Evolutionary conservation across 2,797 vertebrate genomes (phyloP), one percentile per base, ranked within the genome.

Genomic region (Champsocephalus gunnari): DNA sequence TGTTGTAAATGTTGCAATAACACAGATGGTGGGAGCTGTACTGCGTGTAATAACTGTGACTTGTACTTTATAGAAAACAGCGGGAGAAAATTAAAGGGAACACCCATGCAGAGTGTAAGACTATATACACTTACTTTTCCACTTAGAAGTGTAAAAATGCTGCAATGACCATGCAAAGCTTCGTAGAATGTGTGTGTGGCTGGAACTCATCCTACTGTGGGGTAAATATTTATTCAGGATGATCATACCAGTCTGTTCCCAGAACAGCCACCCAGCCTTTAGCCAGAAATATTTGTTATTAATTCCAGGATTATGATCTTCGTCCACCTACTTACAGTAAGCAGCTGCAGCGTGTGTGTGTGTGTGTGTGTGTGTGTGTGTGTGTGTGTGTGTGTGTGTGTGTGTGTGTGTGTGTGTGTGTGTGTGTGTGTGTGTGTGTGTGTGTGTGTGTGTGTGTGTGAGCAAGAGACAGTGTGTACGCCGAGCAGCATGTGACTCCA

Each of bases 241-340:
- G 74, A 77, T 83, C 81, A 75, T 66, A 84, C 72, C 73, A 24
- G 70, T 58, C 73, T 28, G 62, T 92, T 92, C 87, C 87, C 78
- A 80, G 78, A 89, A 88, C 66, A 82, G 63, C 86, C 84, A 70
- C 80, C 71, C 71, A 73, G 76, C 80, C 63, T 81, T 85, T 61
- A 77, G 71, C 76, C 66, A 41, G 49, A 85, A 85, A 61, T 87
- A 86, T 92, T 90, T 93, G 87, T 91, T 93, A 84, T 92, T 85
- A 88, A 90, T 84, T 89, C 85, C 77, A 71, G 61, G 83, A 83
- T 88, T 91, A 81, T 88, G 86, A 86, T 84, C 70, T 82, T 84
- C 47, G 62, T 68, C 75, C 64, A 56, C 73, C 81, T 56, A 80
- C 85, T 65, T 74, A 72, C 75, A 81, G 81, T 76, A 77, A 79